Conservation (phyloP, 2,797 vertebrate species). For the Sebastes nivosus region DNA sequence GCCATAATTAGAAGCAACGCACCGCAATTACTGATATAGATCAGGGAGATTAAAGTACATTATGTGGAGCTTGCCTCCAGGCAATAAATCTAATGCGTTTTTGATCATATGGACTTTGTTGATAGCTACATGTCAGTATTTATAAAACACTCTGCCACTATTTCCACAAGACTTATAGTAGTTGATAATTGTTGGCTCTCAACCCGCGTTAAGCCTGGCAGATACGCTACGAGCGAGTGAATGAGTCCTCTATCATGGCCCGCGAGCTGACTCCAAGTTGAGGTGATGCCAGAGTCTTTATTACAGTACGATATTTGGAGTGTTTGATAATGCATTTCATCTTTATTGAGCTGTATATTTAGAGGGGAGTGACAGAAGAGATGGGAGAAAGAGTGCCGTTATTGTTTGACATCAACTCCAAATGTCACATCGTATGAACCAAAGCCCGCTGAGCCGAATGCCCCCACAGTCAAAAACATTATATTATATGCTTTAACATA, state of each 20-base stretch:
- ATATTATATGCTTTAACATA: conserved; percentile 4
- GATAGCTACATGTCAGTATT: conserved; percentile 56
- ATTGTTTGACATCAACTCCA: conserved; percentile 35
- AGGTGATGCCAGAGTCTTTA: conserved; percentile 34
- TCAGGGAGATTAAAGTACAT: conserved; percentile 80
- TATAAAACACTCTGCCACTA: conserved; percentile 40
- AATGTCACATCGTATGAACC: conserved; percentile 12
- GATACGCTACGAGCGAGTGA: conserved; percentile 5
- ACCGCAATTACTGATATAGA: conserved; percentile 80
- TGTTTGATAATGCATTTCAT: conserved; percentile 25
- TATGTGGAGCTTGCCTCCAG: conserved; percentile 67
- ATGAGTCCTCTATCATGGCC: background rate
- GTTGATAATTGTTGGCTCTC: conserved; percentile 51
- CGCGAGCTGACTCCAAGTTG: conserved; percentile 2
- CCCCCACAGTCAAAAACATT: conserved; percentile 1
- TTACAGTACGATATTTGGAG: conserved; percentile 7
- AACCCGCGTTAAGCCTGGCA: conserved; percentile 23
- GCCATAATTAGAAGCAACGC: conserved; percentile 81
- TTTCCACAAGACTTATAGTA: conserved; percentile 37
- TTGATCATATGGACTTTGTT: conserved; percentile 68
- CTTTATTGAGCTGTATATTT: conserved; percentile 44
- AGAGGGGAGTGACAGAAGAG: conserved; percentile 5
- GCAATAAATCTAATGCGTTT: conserved; percentile 63
- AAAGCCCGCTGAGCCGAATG: background rate
- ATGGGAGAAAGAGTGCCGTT: background rate